phyloP scores from a whole-genome alignment of 2,888 invertebrate genomes.

The Phyllotreta cruciferae region DNA sequence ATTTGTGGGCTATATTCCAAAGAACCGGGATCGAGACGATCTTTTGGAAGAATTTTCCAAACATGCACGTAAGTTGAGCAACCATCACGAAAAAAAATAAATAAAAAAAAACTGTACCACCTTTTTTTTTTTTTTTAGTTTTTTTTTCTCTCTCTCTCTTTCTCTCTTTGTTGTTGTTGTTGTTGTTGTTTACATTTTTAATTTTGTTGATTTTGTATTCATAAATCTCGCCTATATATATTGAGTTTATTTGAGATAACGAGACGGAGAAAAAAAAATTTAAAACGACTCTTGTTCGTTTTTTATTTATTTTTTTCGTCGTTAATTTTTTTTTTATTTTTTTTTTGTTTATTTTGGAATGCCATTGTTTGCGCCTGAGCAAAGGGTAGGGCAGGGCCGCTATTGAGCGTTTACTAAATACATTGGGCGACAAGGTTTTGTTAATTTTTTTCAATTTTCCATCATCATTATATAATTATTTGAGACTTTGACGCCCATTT shows the following conservation, averaged over 20 bases:
- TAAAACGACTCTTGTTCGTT: background rate
- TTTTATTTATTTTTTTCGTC: background rate
- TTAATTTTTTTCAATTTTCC: too few species aligned
- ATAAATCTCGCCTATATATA: slow-evolving; percentile 37
- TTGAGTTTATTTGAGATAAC: background rate
- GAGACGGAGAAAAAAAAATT: background rate
- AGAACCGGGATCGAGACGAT: slow-evolving; percentile 99
- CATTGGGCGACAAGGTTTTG: slow-evolving; percentile 53
- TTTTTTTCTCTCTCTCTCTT: slow-evolving; percentile 7
- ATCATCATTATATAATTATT: too few species aligned
- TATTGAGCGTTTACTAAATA: slow-evolving; percentile 36
- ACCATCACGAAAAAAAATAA: slow-evolving; percentile 36
- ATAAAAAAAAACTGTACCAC: slow-evolving; percentile 10
- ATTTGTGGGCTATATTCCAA: slow-evolving; percentile 99
- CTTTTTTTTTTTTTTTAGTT: slow-evolving; percentile 12
- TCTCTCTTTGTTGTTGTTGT: too few species aligned
- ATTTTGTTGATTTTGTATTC: too few species aligned
- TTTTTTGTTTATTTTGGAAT: slow-evolving; percentile 41
- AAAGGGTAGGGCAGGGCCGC: slow-evolving; percentile 62
- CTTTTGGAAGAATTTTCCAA: slow-evolving; percentile 99
- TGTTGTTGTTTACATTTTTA: too few species aligned
- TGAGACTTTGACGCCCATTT: too few species aligned
- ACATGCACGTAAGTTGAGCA: slow-evolving; percentile 95
- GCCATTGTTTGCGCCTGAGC: slow-evolving; percentile 60
- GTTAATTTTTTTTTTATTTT: background rate